Base-by-base conservation (phyloP, 2,888 invertebrate genomes). In the Stenurella melanura region DNA sequence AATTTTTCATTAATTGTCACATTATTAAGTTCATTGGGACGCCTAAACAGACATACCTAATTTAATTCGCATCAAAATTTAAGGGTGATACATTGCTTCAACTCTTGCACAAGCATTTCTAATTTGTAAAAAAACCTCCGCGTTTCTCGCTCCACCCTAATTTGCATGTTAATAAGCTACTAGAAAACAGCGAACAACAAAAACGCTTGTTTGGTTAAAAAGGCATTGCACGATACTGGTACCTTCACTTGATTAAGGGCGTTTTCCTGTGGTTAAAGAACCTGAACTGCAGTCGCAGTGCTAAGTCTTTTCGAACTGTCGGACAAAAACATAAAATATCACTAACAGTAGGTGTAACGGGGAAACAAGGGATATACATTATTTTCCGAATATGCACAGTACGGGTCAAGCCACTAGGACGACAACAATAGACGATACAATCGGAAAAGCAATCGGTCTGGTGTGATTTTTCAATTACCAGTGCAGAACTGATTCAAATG, bases 231-330 rank as follows among this genome's bases (percentile, higher is more conserved):
- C 79, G 80, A 81, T 82, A 82, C 85, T 85, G 84, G 86, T 90
- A 90, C 90, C 84, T 82, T 92, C 94, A 95, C 93, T 95, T 95
- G 92, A 95, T 95, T 93, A 95, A 93, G 91, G 95, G 94, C 90
- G 93, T 93, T 93, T 94, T 94, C 94, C 96, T 95, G 93, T 95
- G 95, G 93, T 96, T 96, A 95, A 96, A 96, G 95, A 96, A 96
- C 93, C 96, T 94, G 95, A 96, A 96, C 93, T 95, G 95, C 92
- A 96, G 95, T 93, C 96, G 95, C 94, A 96, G 95, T 92, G 95
- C 95, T 94, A 96, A 94, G 93, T 96, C 96, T 96, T 96, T 96
- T 94, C 96, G 95, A 95, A 96, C 96, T 96, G 95, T 90, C 78
- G 73, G 82, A 93, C 93, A 91, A 83, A 84, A 84, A 83, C 82